Evolutionary conservation across 2,113 vertebrate genomes (phyloP), one percentile per base, ranked within the genome.

Genomic region (Pterocles orientalis): DNA sequence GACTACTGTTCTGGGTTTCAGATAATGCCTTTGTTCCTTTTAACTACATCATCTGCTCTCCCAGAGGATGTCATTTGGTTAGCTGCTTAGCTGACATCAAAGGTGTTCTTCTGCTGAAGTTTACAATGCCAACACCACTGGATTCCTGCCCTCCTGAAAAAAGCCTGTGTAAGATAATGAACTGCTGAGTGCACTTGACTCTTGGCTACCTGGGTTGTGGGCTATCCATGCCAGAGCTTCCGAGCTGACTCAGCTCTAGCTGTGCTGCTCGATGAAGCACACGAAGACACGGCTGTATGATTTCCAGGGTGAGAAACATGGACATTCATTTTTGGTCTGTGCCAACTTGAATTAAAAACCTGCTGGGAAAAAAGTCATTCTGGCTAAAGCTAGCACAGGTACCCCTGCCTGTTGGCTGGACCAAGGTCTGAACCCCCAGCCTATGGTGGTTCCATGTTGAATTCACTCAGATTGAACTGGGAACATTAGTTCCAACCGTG

Each of bases 31-130:
- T 81, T 56, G 14, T 57, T 84, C n/a, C 33, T 92, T 95, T 90
- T 50, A 79, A 43, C 47, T 26, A 14, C 64, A 24, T 57, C 1
- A 0, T 26, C 69, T 92, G 61, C 47, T 56, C 76, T 89, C 70
- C 56, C 50, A 89, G 50, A 87, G 73, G 43, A 43, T 54, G 12
- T 41, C 3, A 70, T 86, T 57, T 62, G 33, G 28, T 79, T 78
- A 36, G 54, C n/a, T 90, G 60, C 62, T 91, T 73, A 84, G 41
- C 54, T 91, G 80, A 80, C 69, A 92, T 93, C 88, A 93, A 90
- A 95, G 65, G 31, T 83, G 36, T n/a, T 93, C 33, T 54, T 87
- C 54, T 92, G 34, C 76, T 61, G 78, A 73, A 64, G 29, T 68
- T 61, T 83, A 51, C 36, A 54, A 31, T 45, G 60, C 53, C 29